phyloP scores from a whole-genome alignment of 2,888 invertebrate genomes.

The Apamea crenata region DNA sequence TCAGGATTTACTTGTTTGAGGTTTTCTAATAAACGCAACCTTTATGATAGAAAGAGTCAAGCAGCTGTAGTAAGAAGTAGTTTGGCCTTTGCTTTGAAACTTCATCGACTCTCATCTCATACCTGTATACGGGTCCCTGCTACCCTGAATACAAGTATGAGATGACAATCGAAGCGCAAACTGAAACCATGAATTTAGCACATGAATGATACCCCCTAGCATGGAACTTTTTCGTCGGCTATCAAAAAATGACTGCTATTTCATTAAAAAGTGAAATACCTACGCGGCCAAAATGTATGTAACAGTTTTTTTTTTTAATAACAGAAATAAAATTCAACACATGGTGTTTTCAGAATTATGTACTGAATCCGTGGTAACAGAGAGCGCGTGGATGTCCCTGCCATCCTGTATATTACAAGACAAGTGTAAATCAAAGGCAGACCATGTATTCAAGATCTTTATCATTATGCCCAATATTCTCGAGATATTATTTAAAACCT shows the following conservation, averaged over 20 bases:
- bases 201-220: background rate
- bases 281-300: background rate
- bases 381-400: background rate
- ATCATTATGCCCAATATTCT: slow-evolving; percentile 25
- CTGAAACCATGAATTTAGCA: background rate
- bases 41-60: background rate
- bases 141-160: no score
- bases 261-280: background rate
- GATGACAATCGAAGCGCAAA: background rate
- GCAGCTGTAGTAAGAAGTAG: background rate
- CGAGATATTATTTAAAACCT: slow-evolving; percentile 23
- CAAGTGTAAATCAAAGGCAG: background rate
- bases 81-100: background rate
- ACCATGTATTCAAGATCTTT: slow-evolving; percentile 21
- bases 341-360: background rate
- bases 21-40: background rate
- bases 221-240: background rate
- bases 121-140: no score
- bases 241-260: background rate
- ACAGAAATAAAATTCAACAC: background rate
- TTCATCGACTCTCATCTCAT: background rate
- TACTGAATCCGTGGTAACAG: background rate
- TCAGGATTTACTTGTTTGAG: background rate
- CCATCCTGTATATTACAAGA: background rate
- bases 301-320: no score